Evolutionary conservation across 2,888 invertebrate genomes (phyloP).

Genomic region (Pseudolycoriella hygida): DNA sequence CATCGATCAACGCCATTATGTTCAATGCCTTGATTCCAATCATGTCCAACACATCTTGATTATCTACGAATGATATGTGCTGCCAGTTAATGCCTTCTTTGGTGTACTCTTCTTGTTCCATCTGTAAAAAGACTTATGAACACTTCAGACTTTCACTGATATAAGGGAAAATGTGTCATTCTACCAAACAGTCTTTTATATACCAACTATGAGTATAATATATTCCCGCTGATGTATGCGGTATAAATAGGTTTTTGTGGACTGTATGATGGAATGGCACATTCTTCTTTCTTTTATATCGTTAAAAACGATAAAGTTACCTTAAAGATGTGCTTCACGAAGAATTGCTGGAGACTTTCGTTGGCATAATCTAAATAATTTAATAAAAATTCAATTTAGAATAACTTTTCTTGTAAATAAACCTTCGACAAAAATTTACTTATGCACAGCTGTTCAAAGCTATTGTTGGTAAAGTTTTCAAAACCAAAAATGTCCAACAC

Average conservation of each 20-base stretch:
- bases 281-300: too few relatives aligned
- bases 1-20: constrained; percentile 81
- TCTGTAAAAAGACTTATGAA: constrained; percentile 16
- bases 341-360: constrained; percentile 91
- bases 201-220: background rate
- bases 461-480: constrained; percentile 82
- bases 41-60: constrained; percentile 77
- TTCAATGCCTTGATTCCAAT: constrained; percentile 77
- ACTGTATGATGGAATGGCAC: too few relatives aligned
- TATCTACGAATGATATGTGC: constrained; percentile 80
- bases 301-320: too few relatives aligned
- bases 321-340: constrained; percentile 89
- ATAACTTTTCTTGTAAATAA: too few relatives aligned
- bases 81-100: constrained; percentile 82
- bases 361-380: constrained; percentile 73
- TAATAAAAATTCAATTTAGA: too few relatives aligned
- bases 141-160: background rate
- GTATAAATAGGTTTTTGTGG: too few relatives aligned
- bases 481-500: constrained; percentile 95
- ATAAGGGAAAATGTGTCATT: background rate
- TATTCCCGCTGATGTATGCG: too few relatives aligned
- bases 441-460: constrained; percentile 91
- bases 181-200: too few relatives aligned
- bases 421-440: too few relatives aligned
- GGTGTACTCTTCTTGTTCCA: constrained; percentile 87